Conservation (phyloP, 2,888 invertebrate genomes). For the Leptinotarsa rubiginosa region DNA sequence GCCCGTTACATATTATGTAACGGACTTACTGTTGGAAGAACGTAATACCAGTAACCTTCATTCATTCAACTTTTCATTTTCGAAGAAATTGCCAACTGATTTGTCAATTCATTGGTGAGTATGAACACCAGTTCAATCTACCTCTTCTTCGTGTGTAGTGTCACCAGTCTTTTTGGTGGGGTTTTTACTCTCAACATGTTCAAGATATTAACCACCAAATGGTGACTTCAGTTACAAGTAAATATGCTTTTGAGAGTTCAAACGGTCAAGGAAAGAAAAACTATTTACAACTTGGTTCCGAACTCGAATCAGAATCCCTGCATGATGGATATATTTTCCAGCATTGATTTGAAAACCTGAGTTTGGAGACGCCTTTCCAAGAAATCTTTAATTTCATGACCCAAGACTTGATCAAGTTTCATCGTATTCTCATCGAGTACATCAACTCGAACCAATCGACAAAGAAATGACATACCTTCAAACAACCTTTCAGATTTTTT, state of each 20-base stretch:
- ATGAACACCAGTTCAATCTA: conserved; percentile 68
- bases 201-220: conserved; percentile 98
- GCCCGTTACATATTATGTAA: too few relatives aligned
- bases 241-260: conserved; percentile 98
- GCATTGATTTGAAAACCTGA: conserved; percentile 97
- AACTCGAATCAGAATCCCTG: conserved; percentile 97
- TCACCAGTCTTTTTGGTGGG: conserved; percentile 88
- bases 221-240: conserved; percentile 98
- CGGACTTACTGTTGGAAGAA: too few relatives aligned
- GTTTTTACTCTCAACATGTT: conserved; percentile 99
- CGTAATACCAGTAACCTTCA: too few relatives aligned
- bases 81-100: background rate
- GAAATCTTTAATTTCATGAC: conserved; percentile 99
- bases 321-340: conserved; percentile 99
- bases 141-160: conserved; percentile 86
- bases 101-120: conserved; percentile 5
- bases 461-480: conserved; percentile 99
- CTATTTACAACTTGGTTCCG: conserved; percentile 99
- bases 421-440: conserved; percentile 97
- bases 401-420: conserved; percentile 99
- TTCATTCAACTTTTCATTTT: background rate
- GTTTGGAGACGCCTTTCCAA: conserved; percentile 99
- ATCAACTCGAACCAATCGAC: conserved; percentile 97
- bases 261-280: conserved; percentile 95
- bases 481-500: conserved; percentile 97